Evolutionary conservation across 23 tunicate species (phyloP).

Genomic region (Phallusia fumigata): DNA sequence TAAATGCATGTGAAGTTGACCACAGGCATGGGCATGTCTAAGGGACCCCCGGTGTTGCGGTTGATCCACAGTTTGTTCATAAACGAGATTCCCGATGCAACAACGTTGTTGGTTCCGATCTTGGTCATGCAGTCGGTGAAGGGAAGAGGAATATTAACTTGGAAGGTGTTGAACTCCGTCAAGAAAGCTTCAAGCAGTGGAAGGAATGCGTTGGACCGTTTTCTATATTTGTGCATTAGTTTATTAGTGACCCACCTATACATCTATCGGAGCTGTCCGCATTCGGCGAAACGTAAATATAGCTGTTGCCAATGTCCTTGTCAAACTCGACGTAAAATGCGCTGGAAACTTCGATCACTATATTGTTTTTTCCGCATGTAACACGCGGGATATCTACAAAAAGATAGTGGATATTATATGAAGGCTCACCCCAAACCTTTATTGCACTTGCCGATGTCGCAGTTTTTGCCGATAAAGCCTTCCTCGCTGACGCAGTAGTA

Average conservation of each 20-base stretch:
- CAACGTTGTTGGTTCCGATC: background rate
- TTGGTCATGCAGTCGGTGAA: constrained; percentile 20
- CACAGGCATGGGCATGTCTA: background rate
- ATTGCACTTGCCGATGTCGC: constrained; percentile 34
- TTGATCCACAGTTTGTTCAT: constrained; percentile 3
- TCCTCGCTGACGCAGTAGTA: constrained; percentile 42
- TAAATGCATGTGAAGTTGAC: constrained; percentile 4
- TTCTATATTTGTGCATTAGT: too few species aligned
- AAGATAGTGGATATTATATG: background rate
- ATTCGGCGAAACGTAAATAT: constrained; percentile 17
- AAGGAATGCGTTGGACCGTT: background rate
- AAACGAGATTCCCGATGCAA: background rate
- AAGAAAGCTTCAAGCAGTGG: background rate
- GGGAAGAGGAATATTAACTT: constrained; percentile 11
- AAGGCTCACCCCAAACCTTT: background rate
- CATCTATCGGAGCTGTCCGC: background rate
- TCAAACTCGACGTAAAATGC: constrained; percentile 37
- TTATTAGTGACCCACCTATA: background rate
- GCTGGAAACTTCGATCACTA: constrained; percentile 16
- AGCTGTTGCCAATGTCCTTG: constrained; percentile 29
- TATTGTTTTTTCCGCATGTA: constrained; percentile 17
- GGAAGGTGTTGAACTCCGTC: background rate
- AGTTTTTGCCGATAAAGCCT: constrained; percentile 42
- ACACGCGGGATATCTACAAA: constrained; percentile 19
- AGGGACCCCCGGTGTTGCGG: background rate